Evolutionary conservation across 2,888 invertebrate species (phyloP), one percentile per base, ranked within the genome.

Genomic region (Cephus pygmeus): DNA sequence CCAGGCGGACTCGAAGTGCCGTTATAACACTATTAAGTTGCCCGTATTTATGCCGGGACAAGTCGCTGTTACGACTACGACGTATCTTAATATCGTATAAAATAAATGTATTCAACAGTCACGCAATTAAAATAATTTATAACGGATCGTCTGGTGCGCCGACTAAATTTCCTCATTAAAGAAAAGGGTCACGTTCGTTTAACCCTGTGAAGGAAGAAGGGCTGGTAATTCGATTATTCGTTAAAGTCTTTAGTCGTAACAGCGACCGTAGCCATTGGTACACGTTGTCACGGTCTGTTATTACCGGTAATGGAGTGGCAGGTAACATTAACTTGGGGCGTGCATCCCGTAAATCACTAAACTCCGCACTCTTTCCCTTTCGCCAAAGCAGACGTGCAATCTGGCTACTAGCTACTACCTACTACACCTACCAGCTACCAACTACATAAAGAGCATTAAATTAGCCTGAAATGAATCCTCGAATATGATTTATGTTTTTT

Each of bases 271-370:
- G 0, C 69, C 69, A 6, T 15, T 30, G 69, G 33, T 31, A n/a
- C 69, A 33, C 69, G 69, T 77, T 69, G 73, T 68, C 40, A 71
- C 68, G 73, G 33, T 75, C 77, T 68, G 77, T 79, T 77, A 77
- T 77, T 79, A 79, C 75, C 77, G 76, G 76, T 80, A 80, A 80
- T 80, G 79, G 77, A 77, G 77, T 78, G 79, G 77, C 77, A 77
- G 76, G 77, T 79, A 79, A 77, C 69, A 79, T 79, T 77, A 79
- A 77, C 77, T 69, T 75, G 40, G 31, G 79, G 71, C 75, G 79
- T 77, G 69, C 73, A 75, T 69, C 71, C 76, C 73, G 77, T 79
- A 79, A 79, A 79, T 79, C 77, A 79, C 77, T 75, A 75, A 30
- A 12, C 69, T 69, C 69, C 69, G 11, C 15, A 3, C 30, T 69